phyloP scores from a whole-genome alignment of 2,797 vertebrate species.

The Labroides dimidiatus region DNA sequence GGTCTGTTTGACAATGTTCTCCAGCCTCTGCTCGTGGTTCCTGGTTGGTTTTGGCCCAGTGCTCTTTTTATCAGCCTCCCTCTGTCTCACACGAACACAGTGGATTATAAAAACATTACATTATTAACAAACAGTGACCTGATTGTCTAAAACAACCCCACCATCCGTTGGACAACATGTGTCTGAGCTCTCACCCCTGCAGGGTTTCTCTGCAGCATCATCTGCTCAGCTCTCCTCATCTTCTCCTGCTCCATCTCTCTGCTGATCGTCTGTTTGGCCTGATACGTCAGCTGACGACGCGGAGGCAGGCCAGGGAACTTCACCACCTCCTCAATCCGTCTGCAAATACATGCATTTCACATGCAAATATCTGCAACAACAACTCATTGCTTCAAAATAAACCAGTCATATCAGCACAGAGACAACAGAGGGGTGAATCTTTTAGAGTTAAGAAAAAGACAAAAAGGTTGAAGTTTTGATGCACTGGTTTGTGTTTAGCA shows the following conservation, averaged over 20 bases:
- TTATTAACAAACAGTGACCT: conserved; percentile 7
- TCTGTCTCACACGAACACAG: conserved; percentile 49
- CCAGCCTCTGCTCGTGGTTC: conserved; percentile 90
- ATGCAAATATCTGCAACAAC: neutral
- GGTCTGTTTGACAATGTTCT: conserved; percentile 85
- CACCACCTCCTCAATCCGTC: conserved; percentile 91
- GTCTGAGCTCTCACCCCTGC: conserved; percentile 68
- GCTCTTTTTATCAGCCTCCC: conserved; percentile 41
- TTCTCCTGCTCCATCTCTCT: conserved; percentile 94
- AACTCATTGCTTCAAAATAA: neutral
- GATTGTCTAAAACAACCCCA: neutral
- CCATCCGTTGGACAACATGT: neutral
- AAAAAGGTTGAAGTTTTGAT: conserved; percentile 25
- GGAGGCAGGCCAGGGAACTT: conserved; percentile 88
- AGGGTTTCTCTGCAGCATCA: conserved; percentile 76
- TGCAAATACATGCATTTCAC: conserved; percentile 56
- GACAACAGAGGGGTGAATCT: conserved; percentile 13
- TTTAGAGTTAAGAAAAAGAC: conserved; percentile 26
- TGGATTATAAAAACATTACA: conserved; percentile 21
- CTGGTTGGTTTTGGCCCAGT: conserved; percentile 52
- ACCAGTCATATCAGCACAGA: neutral
- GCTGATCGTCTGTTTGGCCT: conserved; percentile 95
- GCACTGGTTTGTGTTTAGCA: conserved; percentile 38
- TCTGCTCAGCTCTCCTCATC: conserved; percentile 91
- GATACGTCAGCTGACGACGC: conserved; percentile 92